phyloP scores from a whole-genome alignment of 37 sponge, comb jelly and placozoan genomes.

The Halichondria panicea region DNA sequence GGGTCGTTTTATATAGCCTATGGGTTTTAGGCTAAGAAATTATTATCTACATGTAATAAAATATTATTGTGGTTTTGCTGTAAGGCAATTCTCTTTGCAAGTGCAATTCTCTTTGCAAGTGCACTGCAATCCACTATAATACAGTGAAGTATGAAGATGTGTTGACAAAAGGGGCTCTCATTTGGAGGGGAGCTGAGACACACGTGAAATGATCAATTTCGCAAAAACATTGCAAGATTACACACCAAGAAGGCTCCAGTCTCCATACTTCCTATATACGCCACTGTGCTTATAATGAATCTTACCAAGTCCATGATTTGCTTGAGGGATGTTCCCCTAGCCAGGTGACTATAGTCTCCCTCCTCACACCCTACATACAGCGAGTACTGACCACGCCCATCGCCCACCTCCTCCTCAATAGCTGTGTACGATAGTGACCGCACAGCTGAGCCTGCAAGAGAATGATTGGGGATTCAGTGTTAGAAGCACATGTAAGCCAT shows the following conservation, averaged over 20 bases:
- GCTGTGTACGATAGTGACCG: neutral
- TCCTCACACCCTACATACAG: conserved; percentile 9
- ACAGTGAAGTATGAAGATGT: neutral
- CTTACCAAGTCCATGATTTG: conserved; percentile 21
- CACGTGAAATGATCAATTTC: neutral
- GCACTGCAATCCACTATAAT: no score
- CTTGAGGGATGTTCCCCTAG: conserved; percentile 12
- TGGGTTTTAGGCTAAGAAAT: no score
- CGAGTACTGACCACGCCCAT: neutral
- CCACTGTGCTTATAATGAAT: no score
- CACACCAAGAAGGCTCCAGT: no score
- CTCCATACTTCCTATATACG: no score
- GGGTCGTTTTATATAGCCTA: no score
- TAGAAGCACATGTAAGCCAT: neutral
- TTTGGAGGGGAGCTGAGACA: neutral
- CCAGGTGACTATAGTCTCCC: conserved; percentile 9
- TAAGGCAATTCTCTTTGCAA: no score
- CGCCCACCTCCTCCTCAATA: neutral
- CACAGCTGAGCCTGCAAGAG: neutral
- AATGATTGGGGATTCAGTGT: neutral
- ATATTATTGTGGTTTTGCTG: no score
- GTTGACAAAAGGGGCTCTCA: neutral
- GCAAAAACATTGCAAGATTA: no score
- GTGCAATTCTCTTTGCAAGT: no score
- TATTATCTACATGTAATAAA: no score